Evolutionary conservation across 2,797 vertebrate species (phyloP).

Genomic region (Ambastaia sidthimunki): DNA sequence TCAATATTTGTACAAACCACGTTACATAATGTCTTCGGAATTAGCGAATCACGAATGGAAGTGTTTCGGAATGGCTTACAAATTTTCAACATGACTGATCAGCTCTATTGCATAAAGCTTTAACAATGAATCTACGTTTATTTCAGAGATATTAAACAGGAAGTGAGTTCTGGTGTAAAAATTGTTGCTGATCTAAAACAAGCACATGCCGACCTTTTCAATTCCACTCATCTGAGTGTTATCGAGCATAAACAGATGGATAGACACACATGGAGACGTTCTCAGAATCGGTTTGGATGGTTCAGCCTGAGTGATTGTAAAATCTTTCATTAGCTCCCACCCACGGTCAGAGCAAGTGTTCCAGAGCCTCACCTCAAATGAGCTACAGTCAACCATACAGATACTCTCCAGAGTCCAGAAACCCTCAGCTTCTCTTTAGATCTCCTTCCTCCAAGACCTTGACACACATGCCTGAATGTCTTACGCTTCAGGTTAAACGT

Average conservation of each 20-base stretch:
- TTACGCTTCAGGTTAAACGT: constrained; percentile 2
- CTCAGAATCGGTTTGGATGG: not conserved
- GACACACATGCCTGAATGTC: not conserved
- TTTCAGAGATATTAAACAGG: not conserved
- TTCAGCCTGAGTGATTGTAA: not conserved
- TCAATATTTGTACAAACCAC: too few relatives aligned
- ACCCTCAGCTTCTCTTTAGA: constrained; percentile 15
- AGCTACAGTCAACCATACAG: constrained; percentile 5
- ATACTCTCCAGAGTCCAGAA: constrained; percentile 1
- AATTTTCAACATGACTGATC: not conserved
- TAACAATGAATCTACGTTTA: not conserved
- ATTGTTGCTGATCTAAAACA: not conserved
- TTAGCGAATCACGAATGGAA: too few relatives aligned
- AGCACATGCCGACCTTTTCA: not conserved
- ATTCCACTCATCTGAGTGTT: not conserved
- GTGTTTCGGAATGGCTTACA: too few relatives aligned
- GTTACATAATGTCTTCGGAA: too few relatives aligned
- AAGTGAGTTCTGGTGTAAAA: constrained; percentile 12
- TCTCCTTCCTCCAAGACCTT: not conserved
- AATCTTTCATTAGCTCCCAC: constrained; percentile 30
- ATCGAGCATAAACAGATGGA: constrained; percentile 15
- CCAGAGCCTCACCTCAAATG: constrained; percentile 15
- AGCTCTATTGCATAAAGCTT: not conserved
- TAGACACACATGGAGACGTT: not conserved
- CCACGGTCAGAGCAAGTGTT: constrained; percentile 22